Conservation (phyloP, 2,888 invertebrate species). For the Drosophila glabriapex region DNA sequence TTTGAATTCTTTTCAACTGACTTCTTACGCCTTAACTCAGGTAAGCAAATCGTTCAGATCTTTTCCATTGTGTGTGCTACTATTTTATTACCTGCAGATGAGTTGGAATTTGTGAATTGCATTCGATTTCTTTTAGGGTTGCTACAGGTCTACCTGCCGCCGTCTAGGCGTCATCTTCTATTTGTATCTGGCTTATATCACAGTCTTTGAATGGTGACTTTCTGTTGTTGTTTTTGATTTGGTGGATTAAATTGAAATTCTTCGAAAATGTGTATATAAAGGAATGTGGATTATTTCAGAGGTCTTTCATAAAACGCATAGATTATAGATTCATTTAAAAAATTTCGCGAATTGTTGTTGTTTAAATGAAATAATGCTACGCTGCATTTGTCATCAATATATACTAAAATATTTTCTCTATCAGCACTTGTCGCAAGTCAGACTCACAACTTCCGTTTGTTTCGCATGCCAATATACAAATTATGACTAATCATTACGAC, state of each 20-base stretch:
- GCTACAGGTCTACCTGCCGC: conserved; percentile 9
- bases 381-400: not conserved
- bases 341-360: not conserved
- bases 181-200: conserved; percentile 34
- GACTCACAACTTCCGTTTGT: conserved; percentile 59
- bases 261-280: conserved; percentile 35
- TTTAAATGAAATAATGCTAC: not conserved
- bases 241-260: conserved; percentile 31
- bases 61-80: conserved; percentile 32
- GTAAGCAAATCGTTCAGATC: conserved; percentile 32
- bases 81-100: conserved; percentile 51
- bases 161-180: conserved; percentile 46
- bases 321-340: conserved; percentile 11
- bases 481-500: conserved; percentile 70
- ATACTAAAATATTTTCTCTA: not conserved
- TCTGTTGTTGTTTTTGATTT: conserved; percentile 16
- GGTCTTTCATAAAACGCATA: conserved; percentile 7
- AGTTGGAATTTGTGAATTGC: conserved; percentile 61
- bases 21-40: conserved; percentile 67
- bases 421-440: conserved; percentile 4
- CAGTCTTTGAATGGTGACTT: conserved; percentile 40
- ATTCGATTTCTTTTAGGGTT: conserved; percentile 45
- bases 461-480: conserved; percentile 52
- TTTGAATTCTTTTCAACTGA: conserved; percentile 34
- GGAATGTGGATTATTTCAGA: conserved; percentile 49